Conservation (phyloP, 2,797 vertebrate species). For the Esox lucius region DNA sequence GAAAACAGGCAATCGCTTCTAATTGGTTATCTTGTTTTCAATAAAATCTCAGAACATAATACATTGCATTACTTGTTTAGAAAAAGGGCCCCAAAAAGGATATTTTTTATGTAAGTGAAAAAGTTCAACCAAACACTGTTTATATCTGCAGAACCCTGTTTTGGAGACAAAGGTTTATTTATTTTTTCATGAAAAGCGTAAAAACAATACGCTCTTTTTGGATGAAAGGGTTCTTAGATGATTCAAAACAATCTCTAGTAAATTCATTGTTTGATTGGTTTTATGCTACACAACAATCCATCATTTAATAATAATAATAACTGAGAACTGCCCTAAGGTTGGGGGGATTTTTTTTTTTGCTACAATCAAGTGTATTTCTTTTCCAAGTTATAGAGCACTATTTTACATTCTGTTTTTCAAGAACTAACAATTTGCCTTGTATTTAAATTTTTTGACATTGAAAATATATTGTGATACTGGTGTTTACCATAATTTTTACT, state of each 20-base stretch:
- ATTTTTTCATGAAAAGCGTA: too few species aligned
- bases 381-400: too few species aligned
- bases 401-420: neutral
- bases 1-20: neutral
- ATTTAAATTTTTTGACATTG: conserved; percentile 49
- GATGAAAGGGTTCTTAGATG: too few species aligned
- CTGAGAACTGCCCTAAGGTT: too few species aligned
- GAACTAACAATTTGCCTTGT: neutral
- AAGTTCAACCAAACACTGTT: too few species aligned
- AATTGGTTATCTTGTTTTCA: neutral
- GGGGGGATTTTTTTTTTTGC: too few species aligned
- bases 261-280: too few species aligned
- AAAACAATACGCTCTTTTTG: too few species aligned
- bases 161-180: conserved; percentile 59
- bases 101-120: neutral
- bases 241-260: too few species aligned
- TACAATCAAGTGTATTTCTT: too few species aligned
- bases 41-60: neutral
- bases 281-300: too few species aligned
- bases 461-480: conserved; percentile 61
- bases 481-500: conserved; percentile 41
- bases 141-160: conserved; percentile 62
- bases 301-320: too few species aligned
- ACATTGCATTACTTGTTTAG: neutral
- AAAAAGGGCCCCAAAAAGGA: neutral